Conservation (phyloP, 2,113 vertebrate genomes). For the Petaurus breviceps region DNA sequence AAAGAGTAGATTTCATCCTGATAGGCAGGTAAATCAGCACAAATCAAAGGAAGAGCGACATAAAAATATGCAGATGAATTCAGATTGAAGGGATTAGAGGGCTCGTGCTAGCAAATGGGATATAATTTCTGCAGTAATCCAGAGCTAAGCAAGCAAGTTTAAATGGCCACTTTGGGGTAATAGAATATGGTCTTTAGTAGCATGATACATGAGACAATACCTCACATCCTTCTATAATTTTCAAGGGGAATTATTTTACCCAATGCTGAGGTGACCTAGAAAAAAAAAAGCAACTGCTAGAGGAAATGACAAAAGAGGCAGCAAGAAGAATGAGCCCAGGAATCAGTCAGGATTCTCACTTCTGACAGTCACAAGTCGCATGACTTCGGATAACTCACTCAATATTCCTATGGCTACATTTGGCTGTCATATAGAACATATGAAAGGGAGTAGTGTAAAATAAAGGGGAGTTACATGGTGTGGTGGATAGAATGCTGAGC, state of each 20-base stretch:
- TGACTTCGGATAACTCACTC: background rate
- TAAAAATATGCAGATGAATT: background rate
- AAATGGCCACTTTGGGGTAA: background rate
- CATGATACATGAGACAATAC: background rate
- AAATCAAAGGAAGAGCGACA: background rate
- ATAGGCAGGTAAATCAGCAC: background rate
- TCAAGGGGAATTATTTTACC: background rate
- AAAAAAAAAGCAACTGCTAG: background rate
- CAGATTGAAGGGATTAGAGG: background rate
- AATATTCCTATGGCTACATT: background rate
- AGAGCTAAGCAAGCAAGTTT: background rate
- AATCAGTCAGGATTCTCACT: background rate
- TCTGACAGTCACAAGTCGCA: background rate
- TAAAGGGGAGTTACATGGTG: background rate
- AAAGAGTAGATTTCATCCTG: background rate
- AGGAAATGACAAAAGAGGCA: background rate
- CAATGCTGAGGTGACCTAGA: background rate
- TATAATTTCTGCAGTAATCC: background rate
- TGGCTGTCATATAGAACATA: background rate
- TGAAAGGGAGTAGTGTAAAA: background rate
- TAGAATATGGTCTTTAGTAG: background rate
- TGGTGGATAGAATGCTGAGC: background rate
- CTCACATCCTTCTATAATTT: background rate
- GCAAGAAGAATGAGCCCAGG: background rate
- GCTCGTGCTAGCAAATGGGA: background rate